Evolutionary conservation across 2,797 vertebrate species (phyloP).

Genomic region (Pachyuromys duprasi): DNA sequence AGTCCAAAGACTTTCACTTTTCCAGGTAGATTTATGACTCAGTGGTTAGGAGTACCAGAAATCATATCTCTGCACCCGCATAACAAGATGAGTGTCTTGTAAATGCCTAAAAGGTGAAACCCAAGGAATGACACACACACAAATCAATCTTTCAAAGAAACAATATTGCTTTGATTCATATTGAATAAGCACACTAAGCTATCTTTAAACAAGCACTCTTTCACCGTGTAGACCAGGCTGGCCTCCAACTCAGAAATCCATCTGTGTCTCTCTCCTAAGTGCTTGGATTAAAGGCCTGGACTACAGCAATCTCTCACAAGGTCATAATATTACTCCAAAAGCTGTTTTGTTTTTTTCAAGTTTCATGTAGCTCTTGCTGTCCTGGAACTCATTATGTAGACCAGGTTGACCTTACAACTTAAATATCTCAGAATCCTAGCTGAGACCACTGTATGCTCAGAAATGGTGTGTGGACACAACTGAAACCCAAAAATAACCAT

Average conservation of each 20-base stretch:
- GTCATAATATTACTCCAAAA: background rate
- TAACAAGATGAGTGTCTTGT: background rate
- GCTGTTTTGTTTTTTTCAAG: background rate
- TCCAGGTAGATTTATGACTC: background rate
- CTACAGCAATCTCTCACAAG: background rate
- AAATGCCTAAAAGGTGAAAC: background rate
- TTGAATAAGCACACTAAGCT: conserved; percentile 1
- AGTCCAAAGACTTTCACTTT: background rate
- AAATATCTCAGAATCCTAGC: conserved; percentile 34
- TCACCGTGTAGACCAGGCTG: background rate
- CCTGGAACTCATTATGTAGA: background rate
- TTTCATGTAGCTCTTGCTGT: background rate
- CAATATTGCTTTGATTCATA: background rate
- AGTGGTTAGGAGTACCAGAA: background rate
- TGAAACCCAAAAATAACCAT: conserved; percentile 3
- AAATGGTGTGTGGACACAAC: background rate
- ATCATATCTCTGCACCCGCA: no score
- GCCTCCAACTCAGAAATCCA: background rate
- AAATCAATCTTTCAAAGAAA: background rate
- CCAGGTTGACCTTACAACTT: background rate
- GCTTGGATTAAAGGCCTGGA: background rate
- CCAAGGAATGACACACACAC: background rate
- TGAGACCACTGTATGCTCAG: background rate
- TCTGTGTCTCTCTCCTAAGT: background rate
- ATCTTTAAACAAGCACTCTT: background rate